phyloP scores from a whole-genome alignment of 2,113 vertebrate species.

The Indicator indicator region DNA sequence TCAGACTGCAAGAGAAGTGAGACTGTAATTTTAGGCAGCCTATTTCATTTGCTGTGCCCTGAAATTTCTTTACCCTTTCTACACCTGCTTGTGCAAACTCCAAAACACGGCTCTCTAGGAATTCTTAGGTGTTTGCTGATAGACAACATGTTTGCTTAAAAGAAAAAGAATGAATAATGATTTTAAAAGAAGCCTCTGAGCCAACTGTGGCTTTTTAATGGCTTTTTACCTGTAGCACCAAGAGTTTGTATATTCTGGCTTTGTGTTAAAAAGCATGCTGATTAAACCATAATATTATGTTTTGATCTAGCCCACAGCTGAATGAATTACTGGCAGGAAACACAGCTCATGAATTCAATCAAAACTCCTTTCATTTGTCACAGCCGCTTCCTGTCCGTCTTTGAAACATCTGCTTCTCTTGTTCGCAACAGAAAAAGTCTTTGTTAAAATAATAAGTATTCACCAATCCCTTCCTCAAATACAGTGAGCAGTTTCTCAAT shows the following conservation, averaged over 20 bases:
- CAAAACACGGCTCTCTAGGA: neutral
- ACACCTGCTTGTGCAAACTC: slow-evolving; percentile 58
- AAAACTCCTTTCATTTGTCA: slow-evolving; percentile 83
- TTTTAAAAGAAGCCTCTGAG: slow-evolving; percentile 10
- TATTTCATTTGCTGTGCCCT: slow-evolving; percentile 12
- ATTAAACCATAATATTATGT: slow-evolving; percentile 75
- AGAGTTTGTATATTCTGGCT: slow-evolving; percentile 51
- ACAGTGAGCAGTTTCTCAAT: slow-evolving; percentile 47
- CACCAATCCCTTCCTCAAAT: slow-evolving; percentile 45
- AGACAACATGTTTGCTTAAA: slow-evolving; percentile 14
- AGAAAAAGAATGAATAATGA: slow-evolving; percentile 29
- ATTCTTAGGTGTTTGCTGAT: slow-evolving; percentile 45
- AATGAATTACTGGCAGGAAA: slow-evolving; percentile 83
- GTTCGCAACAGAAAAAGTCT: slow-evolving; percentile 68
- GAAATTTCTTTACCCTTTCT: slow-evolving; percentile 28
- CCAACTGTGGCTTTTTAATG: neutral
- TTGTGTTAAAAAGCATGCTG: slow-evolving; percentile 48
- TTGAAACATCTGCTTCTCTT: slow-evolving; percentile 80
- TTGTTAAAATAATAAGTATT: slow-evolving; percentile 77
- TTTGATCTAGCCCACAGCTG: slow-evolving; percentile 76
- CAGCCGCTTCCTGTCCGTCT: slow-evolving; percentile 77
- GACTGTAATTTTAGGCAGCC: neutral
- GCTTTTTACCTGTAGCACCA: slow-evolving; percentile 58
- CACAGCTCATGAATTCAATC: slow-evolving; percentile 80
- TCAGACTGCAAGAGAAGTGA: neutral